These are phyloP conservation scores for Prinia subflava DNA, from an alignment of 2,113 vertebrate genomes.

Conservation along the genomic window DNA sequence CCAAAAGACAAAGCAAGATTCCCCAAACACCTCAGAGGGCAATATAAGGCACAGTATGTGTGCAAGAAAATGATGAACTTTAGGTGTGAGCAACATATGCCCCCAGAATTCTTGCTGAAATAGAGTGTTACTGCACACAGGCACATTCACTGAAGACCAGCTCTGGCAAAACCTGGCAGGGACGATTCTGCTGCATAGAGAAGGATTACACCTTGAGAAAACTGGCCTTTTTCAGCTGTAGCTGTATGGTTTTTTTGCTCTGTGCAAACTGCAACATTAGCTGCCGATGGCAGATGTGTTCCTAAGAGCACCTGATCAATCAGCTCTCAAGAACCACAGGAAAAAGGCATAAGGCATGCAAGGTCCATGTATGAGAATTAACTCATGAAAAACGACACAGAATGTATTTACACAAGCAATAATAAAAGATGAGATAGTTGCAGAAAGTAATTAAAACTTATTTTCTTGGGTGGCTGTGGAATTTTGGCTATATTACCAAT, in stretches of 20 bases:
- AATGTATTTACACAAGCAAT: neutral
- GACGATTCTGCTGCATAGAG: neutral
- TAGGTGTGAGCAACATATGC: neutral
- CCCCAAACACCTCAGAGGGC: neutral
- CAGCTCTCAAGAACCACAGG: neutral
- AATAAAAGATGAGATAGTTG: neutral
- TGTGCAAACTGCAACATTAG: neutral
- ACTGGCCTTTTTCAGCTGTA: neutral
- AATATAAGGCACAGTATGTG: neutral
- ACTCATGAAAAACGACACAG: neutral
- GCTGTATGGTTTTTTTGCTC: fast-evolving
- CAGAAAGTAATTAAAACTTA: neutral
- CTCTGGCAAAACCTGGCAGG: neutral
- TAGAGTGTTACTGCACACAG: neutral
- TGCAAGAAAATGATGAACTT: neutral
- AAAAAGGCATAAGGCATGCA: neutral
- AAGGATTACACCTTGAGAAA: neutral
- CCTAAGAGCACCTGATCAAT: neutral
- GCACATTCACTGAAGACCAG: neutral
- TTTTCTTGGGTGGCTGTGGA: neutral
- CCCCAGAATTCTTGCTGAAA: neutral
- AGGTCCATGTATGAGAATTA: neutral
- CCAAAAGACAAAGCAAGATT: neutral
- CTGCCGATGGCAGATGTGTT: neutral
- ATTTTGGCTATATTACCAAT: neutral